Evolutionary conservation across 2,888 invertebrate genomes (phyloP), one percentile per base, ranked within the genome.

Genomic region (Petrolisthes manimaculis): DNA sequence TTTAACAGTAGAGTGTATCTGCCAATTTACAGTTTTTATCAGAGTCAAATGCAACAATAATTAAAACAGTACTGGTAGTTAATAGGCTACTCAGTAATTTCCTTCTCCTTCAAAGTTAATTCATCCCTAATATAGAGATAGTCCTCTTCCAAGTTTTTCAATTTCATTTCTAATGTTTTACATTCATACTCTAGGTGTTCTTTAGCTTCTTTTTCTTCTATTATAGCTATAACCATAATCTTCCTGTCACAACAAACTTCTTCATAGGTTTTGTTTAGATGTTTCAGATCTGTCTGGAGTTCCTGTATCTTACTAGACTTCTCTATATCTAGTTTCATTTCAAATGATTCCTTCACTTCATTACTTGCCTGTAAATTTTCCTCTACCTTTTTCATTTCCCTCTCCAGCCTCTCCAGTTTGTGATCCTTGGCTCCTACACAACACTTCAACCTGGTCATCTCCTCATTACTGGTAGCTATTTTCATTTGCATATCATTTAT

Each of bases 181-280:
- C 21, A 71, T 54, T 83, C 74, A 12, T 67, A 14, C 3, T 55
- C 53, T 21, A 83, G 51, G 9, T 71, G 51, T 51, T 71, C 71
- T 54, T 24, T 21, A 37, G n/a, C 74, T 51, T 83, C 83, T 53
- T 67, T 21, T 53, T 78, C 77, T 12, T 1, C 81, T 54, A 54
- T 81, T 21, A 88, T 75, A n/a, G 61, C 75, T 21, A 61, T 75
- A 53, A 24, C 53, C 88, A 88, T 88, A 21, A 21, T 84, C 61
- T 51, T 84, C 56, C 77, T 80, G 14, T 88, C 88, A 24, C n/a
- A 37, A 88, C 88, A 84, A 18, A 88, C 75, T 51, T 88, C 88
- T 5, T 84, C 81, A 84, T 79, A 67, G 14, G 79, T 71, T 24
- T 81, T 88, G 51, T 21, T 78, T 51, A 84, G 74, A 8, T 18